These are phyloP conservation scores for Labrus mixtus DNA, from an alignment of 2,113 vertebrate genomes.

Conservation along the genomic window DNA sequence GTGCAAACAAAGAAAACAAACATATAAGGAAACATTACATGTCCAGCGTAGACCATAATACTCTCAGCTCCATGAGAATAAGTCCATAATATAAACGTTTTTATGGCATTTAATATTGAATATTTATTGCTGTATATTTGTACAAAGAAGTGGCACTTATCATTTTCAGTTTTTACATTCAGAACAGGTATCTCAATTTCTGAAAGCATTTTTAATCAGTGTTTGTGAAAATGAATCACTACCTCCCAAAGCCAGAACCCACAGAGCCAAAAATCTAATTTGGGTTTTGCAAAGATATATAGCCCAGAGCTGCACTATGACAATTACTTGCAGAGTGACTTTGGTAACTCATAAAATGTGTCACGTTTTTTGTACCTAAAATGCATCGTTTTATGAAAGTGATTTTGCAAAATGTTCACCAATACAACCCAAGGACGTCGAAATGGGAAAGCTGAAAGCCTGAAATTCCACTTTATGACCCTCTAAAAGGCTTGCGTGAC, in stretches of 20 bases:
- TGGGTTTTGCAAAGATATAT: slow-evolving; percentile 60
- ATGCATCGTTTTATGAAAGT: slow-evolving; percentile 50
- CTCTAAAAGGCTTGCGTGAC: slow-evolving; percentile 52
- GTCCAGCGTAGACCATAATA: neutral
- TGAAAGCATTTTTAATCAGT: slow-evolving; percentile 55
- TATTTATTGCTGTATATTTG: neutral
- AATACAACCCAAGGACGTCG: slow-evolving; percentile 51
- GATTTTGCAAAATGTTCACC: slow-evolving; percentile 55
- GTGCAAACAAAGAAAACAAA: neutral
- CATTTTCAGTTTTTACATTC: slow-evolving; percentile 24
- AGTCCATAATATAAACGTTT: neutral
- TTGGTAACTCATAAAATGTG: slow-evolving; percentile 63
- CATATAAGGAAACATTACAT: slow-evolving; percentile 2
- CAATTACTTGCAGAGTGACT: slow-evolving; percentile 68
- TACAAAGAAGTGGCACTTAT: neutral
- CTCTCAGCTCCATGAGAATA: neutral
- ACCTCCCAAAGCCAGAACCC: slow-evolving; percentile 44
- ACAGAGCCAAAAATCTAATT: slow-evolving; percentile 66
- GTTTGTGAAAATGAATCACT: slow-evolving; percentile 55
- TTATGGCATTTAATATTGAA: neutral
- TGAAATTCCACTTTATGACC: slow-evolving; percentile 47
- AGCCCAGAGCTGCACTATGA: slow-evolving; percentile 46
- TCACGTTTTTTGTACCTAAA: slow-evolving; percentile 54
- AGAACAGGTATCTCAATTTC: slow-evolving; percentile 28
- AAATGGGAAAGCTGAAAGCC: slow-evolving; percentile 37